Conservation (phyloP, 2,888 invertebrate species). For the Leucophenga montana region DNA sequence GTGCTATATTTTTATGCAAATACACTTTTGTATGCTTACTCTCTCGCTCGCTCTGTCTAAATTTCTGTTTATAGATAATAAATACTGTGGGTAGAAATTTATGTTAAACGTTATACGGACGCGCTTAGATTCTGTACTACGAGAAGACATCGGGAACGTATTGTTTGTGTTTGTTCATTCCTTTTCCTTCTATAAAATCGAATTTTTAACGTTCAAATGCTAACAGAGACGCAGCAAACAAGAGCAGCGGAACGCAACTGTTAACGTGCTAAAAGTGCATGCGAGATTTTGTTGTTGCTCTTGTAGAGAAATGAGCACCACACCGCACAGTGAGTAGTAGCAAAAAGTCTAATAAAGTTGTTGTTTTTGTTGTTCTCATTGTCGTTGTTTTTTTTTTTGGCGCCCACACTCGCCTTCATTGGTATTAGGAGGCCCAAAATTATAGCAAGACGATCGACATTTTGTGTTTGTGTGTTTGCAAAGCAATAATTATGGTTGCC, state of each 20-base stretch:
- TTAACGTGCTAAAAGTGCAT: background rate
- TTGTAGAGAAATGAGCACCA: too few species aligned
- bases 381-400: constrained; percentile 52
- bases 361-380: constrained; percentile 43
- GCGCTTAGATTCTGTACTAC: too few species aligned
- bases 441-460: constrained; percentile 62
- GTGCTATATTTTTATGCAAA: background rate
- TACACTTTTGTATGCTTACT: background rate
- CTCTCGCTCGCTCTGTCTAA: background rate
- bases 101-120: constrained; percentile 1
- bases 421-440: constrained; percentile 67
- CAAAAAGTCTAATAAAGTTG: background rate
- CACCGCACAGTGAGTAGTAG: too few species aligned
- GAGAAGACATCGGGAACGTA: too few species aligned
- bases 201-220: constrained; percentile 69
- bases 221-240: constrained; percentile 60
- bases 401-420: constrained; percentile 64
- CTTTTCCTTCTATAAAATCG: constrained; percentile 68
- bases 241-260: constrained; percentile 8
- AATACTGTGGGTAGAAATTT: constrained; percentile 11
- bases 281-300: too few species aligned
- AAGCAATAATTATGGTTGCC: constrained; percentile 7
- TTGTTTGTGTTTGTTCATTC: constrained; percentile 32
- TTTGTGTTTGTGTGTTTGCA: constrained; percentile 40
- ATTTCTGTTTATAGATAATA: too few species aligned